Conservation (phyloP, 2,113 vertebrate genomes). For the Toxotes chatareus region DNA sequence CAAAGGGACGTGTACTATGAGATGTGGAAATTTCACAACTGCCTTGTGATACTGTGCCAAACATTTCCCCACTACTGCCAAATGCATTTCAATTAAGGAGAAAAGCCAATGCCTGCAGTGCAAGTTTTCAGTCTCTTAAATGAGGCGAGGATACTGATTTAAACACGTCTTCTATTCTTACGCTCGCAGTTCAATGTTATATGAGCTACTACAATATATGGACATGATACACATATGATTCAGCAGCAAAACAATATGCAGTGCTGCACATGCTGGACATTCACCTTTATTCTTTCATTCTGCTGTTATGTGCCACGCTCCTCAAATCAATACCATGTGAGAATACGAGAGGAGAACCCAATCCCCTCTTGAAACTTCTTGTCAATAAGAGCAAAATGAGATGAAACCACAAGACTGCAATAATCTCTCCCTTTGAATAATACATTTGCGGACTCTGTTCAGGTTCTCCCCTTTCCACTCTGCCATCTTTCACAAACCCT, state of each 20-base stretch:
- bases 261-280: neutral
- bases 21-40: conserved; percentile 40
- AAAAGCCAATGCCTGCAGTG: conserved; percentile 23
- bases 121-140: neutral
- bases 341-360: neutral
- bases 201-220: neutral
- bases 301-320: neutral
- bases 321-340: conserved; percentile 13
- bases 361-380: conserved; percentile 19
- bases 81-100: conserved; percentile 54
- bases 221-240: neutral
- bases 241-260: neutral
- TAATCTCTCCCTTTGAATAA: conserved; percentile 56
- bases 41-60: conserved; percentile 37
- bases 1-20: conserved; percentile 19
- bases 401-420: conserved; percentile 46
- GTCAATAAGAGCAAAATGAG: conserved; percentile 60
- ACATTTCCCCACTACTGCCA: conserved; percentile 47
- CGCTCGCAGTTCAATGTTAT: no score
- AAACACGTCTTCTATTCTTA: neutral
- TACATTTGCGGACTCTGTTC: conserved; percentile 43
- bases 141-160: neutral
- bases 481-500: conserved; percentile 13
- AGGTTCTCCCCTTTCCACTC: conserved; percentile 2
- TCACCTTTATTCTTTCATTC: neutral